Evolutionary conservation across 2,797 vertebrate species (phyloP), one percentile per base, ranked within the genome.

Genomic region (Schizothorax lantsangensis): DNA sequence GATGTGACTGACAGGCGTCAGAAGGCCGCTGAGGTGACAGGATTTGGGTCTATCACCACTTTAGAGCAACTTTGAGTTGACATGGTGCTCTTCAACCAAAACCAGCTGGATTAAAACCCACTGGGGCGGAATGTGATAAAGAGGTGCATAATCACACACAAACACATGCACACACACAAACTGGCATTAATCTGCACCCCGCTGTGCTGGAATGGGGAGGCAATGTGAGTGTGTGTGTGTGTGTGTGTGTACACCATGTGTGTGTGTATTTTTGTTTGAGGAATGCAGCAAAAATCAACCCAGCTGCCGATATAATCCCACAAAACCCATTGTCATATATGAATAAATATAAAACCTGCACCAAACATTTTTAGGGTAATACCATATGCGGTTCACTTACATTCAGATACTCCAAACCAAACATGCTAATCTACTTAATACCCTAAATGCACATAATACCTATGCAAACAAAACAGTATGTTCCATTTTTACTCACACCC

Each of bases 141-240:
- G 81, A 77, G 68, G 68, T 72, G 84, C 88, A 81, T 86, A 69
- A 78, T 73, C 85, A 68, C 80, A 64, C 91, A 86, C 26, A 73
- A 19, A 74, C 33, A 38, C 47, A 62, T 6, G n/a, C 72, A 62
- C 80, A 71, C 75, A 71, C 84, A 72, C 45, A 66, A 40, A 68
- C 85, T 87, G 23, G 52, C 38, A 30, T 72, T 93, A 93, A 94
- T 93, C 89, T 90, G 89, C 75, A 72, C 82, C 89, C 92, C 83
- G 79, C 86, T 84, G 91, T 89, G 86, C 90, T 78, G 4, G n/a
- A 85, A 81, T 12, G 74, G 30, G 38, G 19, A 80, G 45, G 69
- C 84, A 83, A 88, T 73, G 72, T 79, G n/a, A 71, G 79, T 81
- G 45, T 45, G n/a, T 59, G 23, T 30, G 62, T 30, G 79, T 81